Percentiles rank a stretch among this genome's conserved stretches.
Conservation (phyloP, 2,113 vertebrate genomes). For the Catharus minimus region DNA sequence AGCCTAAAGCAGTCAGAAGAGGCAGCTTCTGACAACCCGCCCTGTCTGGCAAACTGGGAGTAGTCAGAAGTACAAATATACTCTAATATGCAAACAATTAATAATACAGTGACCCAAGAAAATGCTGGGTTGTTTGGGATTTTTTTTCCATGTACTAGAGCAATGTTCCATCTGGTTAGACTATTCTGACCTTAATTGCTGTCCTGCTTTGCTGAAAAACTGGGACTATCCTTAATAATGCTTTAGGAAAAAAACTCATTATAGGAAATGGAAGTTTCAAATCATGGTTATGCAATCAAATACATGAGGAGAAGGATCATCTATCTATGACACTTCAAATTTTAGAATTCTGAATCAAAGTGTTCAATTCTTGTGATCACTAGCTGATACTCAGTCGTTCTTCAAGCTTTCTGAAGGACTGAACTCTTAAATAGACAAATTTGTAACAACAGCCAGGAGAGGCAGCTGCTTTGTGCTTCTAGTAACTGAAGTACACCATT, state of each 20-base stretch:
- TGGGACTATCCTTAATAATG: background rate
- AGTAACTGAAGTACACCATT: background rate
- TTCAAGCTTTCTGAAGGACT: background rate
- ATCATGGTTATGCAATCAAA: background rate
- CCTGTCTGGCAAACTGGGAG: conserved; percentile 39
- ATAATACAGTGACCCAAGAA: background rate
- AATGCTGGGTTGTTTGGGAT: background rate
- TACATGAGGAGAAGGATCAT: background rate
- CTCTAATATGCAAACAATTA: background rate
- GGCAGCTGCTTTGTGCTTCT: background rate
- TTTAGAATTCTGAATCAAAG: background rate
- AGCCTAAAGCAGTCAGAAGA: background rate
- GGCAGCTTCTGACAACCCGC: background rate
- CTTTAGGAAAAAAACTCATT: background rate
- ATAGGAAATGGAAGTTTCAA: conserved; percentile 20
- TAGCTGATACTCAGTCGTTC: background rate
- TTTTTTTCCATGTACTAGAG: background rate
- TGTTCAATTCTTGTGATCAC: background rate
- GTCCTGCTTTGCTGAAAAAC: background rate
- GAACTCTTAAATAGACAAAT: background rate
- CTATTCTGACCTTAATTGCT: background rate
- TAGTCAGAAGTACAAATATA: conserved; percentile 7
- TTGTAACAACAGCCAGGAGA: background rate
- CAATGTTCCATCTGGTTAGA: background rate
- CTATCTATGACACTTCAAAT: background rate